Evolutionary conservation across 1,140 invertebrate genomes (phyloP).

Genomic region (Zaprionus inermis): DNA sequence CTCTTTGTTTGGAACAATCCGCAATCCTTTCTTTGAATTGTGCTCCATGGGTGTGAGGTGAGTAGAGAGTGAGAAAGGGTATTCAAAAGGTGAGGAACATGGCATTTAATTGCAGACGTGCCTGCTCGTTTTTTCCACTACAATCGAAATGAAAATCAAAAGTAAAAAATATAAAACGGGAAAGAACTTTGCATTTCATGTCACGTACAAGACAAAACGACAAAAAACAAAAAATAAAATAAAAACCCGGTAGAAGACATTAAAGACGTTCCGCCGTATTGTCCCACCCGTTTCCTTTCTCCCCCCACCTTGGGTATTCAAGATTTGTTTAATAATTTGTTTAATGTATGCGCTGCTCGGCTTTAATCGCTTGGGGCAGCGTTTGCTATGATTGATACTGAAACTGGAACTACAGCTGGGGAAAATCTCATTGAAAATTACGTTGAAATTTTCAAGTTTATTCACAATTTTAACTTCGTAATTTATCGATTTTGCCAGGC

Average conservation of each 20-base stretch:
- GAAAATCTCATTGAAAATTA: conserved; percentile 23
- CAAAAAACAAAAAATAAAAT: conserved; percentile 27
- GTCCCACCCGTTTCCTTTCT: neutral
- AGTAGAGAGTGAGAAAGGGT: neutral
- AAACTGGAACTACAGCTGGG: conserved; percentile 8
- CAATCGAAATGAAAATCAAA: conserved; percentile 65
- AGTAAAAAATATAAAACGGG: conserved; percentile 18
- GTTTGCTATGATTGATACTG: conserved; percentile 5
- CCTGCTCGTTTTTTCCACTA: conserved; percentile 39
- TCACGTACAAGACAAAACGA: conserved; percentile 50
- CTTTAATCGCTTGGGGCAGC: neutral
- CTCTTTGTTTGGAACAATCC: neutral
- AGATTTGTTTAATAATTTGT: conserved; percentile 59
- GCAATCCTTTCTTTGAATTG: conserved; percentile 29
- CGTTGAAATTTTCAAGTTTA: conserved; percentile 22
- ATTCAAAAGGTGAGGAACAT: conserved; percentile 22
- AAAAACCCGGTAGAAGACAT: conserved; percentile 32
- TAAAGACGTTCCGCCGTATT: conserved; percentile 20
- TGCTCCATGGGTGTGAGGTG: neutral
- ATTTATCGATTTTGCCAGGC: conserved; percentile 33
- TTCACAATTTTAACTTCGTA: conserved; percentile 23
- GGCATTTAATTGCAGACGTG: conserved; percentile 64
- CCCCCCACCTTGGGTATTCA: conserved; percentile 14
- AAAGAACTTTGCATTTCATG: conserved; percentile 59
- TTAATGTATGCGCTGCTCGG: conserved; percentile 32